Base-by-base conservation (phyloP, 2,113 vertebrate species). In the Gasterosteus aculeatus region DNA sequence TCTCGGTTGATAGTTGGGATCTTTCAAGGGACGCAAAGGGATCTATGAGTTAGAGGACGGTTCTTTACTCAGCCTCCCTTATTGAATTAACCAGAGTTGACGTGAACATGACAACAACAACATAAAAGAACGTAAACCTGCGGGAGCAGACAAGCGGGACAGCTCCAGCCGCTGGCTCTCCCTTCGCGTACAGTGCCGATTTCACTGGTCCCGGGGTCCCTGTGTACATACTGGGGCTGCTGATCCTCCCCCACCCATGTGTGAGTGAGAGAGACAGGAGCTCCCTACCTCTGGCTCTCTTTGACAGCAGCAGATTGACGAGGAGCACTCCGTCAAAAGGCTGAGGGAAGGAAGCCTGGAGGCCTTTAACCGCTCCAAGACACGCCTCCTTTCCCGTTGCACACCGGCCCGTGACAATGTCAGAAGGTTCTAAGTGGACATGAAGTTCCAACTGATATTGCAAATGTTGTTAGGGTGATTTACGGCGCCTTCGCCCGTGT, bases 271-370 rank as follows among this genome's bases (percentile, higher is more conserved):
- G 51, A 79, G 72, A 82, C 69, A 78, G 74, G 77, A 78, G 80
- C 72, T 81, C 77, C 88, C 89, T 89, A 92, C 90, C 90, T 88
- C 87, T 89, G 87, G 83, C 84, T 83, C 74, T 83, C 75, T 67
- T 53, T 88, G 89, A 94, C 91, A 88, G 81, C 79, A 49, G 68
- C 84, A 90, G 91, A 94, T 92, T 92, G 91, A 92, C 74, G 90
- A 90, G 87, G 84, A 79, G 70, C 82, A 77, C 78, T 81, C 69
- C 82, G 75, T 88, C 80, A 84, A 93, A 92, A 88, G 88, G 80
- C 84, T 92, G 85, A 85, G 78, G 81, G 82, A 89, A 19, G 9
- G 83, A 83, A 89, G 81, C 84, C 74, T 35, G 82, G 81, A 80
- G 75, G 71, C 72, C 57, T 90, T 83, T 72, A 72, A 87, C 86